Base-by-base conservation (phyloP, 2,888 invertebrate species). In the Epirrhoe alternata region DNA sequence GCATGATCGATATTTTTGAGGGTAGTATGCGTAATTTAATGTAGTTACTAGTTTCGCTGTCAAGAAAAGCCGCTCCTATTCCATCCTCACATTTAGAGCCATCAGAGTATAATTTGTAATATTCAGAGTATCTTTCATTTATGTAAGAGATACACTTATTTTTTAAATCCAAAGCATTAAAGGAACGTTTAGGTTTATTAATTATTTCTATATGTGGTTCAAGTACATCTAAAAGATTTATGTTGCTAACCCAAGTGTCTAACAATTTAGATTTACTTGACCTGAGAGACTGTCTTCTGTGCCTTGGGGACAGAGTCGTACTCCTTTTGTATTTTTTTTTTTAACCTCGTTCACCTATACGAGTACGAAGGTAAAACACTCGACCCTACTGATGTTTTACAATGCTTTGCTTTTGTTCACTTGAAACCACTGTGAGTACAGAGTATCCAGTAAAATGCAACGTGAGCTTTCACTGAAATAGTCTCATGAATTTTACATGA, bases 401-500 rank as follows among this genome's bases (percentile, higher is more conserved):
- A 35, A 8, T 35, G 35, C 8, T 35, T 10, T 35, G 35, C 35
- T 35, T 8, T 1, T 8, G 10, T 35, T 1, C 35, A 24, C 24
- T 24, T 8, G 7, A 35, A n/a, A 35, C 35, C 35, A 35, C 35
- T 8, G 35, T 35, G 7, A 35, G 35, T n/a, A n/a, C n/a, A n/a
- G n/a, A n/a, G n/a, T 49, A 33, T 14, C 14, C 6, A 33, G 33
- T 7, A 47, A 56, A 47, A 47, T n/a, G 47, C 47, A 24, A 30
- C 30, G 45, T 42, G 42, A 56, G 31, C 16, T 54, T 12, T 33
- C 17, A 53, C 35, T 42, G 42, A 24, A 54, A 38, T 1, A 47
- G 57, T n/a, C 16, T 57, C 57, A 33, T 31, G 33, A 47, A 57
- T 57, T 47, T 38, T 33, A 57, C 57, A 57, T 16, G 57, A 57